A percentile compares a stretch with the other conserved stretches of the same genome.
phyloP scores from a whole-genome alignment of 2,113 vertebrate genomes.

The Dendropsophus ebraccatus region DNA sequence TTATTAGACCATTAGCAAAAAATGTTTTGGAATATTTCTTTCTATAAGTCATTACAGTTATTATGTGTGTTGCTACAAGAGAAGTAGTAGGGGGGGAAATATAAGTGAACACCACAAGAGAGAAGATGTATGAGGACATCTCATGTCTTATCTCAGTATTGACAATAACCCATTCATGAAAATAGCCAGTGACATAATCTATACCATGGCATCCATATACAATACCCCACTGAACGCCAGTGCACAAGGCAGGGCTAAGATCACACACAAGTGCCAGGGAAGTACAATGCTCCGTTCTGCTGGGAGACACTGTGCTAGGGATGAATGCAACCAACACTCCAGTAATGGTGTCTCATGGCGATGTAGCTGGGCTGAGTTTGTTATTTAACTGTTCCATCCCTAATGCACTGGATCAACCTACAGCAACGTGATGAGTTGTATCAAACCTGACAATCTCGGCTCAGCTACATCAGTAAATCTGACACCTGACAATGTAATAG shows the following conservation, averaged over 20 bases:
- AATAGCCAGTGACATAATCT: neutral
- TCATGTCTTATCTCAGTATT: neutral
- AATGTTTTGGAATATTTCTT: too few species aligned
- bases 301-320: too few species aligned
- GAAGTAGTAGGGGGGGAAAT: neutral
- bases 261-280: neutral
- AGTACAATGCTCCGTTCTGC: neutral
- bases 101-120: neutral
- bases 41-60: too few species aligned
- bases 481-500: too few species aligned
- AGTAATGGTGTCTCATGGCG: neutral
- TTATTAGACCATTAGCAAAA: too few species aligned
- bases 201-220: neutral
- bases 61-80: too few species aligned
- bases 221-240: neutral
- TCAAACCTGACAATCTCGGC: too few species aligned
- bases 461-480: too few species aligned
- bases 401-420: too few species aligned
- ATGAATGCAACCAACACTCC: neutral
- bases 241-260: neutral
- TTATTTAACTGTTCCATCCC: neutral
- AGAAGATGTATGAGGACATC: neutral
- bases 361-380: neutral
- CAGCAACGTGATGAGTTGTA: too few species aligned
- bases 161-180: neutral